These are phyloP conservation scores for Tricholauxania praeusta DNA, from an alignment of 2,888 invertebrate species.

Conservation along the genomic window DNA sequence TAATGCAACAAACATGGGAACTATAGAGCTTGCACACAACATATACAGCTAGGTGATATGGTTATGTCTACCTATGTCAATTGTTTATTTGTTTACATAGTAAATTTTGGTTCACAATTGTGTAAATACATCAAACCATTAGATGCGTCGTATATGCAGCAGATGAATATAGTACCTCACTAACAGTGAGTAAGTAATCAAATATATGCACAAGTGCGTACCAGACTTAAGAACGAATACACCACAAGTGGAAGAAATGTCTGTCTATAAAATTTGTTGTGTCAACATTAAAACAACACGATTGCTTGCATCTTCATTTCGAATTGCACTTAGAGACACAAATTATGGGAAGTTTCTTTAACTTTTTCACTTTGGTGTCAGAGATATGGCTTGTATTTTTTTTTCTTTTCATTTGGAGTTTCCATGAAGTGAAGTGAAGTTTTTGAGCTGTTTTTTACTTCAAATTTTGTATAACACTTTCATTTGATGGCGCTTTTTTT, in stretches of 20 bases:
- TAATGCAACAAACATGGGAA: background rate
- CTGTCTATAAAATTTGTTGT: background rate
- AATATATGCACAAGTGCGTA: slow-evolving; percentile 23
- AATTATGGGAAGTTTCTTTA: slow-evolving; percentile 14
- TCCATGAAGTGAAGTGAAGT: background rate
- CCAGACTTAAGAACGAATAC: background rate
- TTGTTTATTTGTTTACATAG: slow-evolving; percentile 18
- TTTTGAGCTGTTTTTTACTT: background rate
- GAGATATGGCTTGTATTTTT: background rate
- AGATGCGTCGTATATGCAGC: too few relatives aligned
- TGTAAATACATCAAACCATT: slow-evolving; percentile 18
- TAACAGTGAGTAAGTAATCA: slow-evolving; percentile 10
- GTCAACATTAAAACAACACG: slow-evolving; percentile 17
- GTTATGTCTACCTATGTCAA: background rate
- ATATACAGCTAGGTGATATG: background rate
- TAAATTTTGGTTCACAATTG: slow-evolving; percentile 21
- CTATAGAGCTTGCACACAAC: slow-evolving; percentile 1
- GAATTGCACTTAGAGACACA: background rate
- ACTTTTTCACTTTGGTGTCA: slow-evolving; percentile 4
- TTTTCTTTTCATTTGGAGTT: background rate
- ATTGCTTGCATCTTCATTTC: slow-evolving; percentile 19
- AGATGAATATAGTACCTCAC: too few relatives aligned
- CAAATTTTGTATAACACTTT: slow-evolving; percentile 21
- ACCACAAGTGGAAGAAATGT: background rate
- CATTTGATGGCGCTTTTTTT: slow-evolving; percentile 5